Evolutionary conservation across 2,888 invertebrate genomes (phyloP).

Genomic region (Hylaea fasciaria): DNA sequence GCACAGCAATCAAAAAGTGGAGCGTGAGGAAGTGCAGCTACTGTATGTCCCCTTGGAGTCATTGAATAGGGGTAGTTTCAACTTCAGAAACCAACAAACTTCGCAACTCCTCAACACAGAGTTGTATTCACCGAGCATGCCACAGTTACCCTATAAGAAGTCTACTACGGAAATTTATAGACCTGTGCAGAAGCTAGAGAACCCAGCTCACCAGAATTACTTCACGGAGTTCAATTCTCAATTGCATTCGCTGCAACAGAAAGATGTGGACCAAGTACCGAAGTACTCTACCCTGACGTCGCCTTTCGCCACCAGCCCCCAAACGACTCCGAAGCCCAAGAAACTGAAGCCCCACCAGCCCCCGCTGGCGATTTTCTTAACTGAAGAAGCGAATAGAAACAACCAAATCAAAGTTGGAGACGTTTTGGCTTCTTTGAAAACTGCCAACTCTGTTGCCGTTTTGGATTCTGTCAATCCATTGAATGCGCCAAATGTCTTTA

Average conservation of each 20-base stretch:
- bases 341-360: slow-evolving; percentile 92
- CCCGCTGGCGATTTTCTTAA: slow-evolving; percentile 92
- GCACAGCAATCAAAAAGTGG: slow-evolving; percentile 56
- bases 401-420: slow-evolving; percentile 87
- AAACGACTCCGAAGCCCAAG: slow-evolving; percentile 78
- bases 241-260: slow-evolving; percentile 30
- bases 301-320: slow-evolving; percentile 71
- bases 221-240: slow-evolving; percentile 69
- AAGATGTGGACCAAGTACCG: slow-evolving; percentile 65
- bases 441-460: slow-evolving; percentile 90
- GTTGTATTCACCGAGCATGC: slow-evolving; percentile 57
- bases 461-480: slow-evolving; percentile 89
- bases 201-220: slow-evolving; percentile 57
- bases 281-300: slow-evolving; percentile 70
- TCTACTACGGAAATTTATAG: slow-evolving; percentile 60
- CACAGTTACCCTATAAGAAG: slow-evolving; percentile 60
- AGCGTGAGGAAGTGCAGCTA: slow-evolving; percentile 89
- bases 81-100: slow-evolving; percentile 65
- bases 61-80: slow-evolving; percentile 82
- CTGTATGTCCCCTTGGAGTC: slow-evolving; percentile 93
- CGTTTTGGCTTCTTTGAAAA: slow-evolving; percentile 88
- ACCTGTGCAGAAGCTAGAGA: slow-evolving; percentile 59
- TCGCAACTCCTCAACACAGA: slow-evolving; percentile 66
- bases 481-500: slow-evolving; percentile 90
- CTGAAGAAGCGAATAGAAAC: slow-evolving; percentile 76